These are phyloP conservation scores for Megaceryle alcyon DNA, from an alignment of 2,797 vertebrate species.

Conservation along the genomic window DNA sequence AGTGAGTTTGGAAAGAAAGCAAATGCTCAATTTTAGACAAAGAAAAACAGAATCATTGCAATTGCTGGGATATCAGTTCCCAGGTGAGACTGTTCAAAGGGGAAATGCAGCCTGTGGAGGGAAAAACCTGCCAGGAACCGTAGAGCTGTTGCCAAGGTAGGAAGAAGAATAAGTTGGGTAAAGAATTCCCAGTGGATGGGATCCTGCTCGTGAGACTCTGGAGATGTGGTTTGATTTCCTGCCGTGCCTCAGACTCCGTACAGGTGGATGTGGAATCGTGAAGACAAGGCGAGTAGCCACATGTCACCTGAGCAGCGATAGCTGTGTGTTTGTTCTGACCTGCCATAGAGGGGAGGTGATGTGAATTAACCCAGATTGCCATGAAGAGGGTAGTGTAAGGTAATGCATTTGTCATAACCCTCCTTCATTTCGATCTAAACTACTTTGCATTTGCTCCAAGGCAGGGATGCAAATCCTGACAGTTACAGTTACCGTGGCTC, in stretches of 20 bases:
- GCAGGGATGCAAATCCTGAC: slow-evolving; percentile 5
- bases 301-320: background rate
- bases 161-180: background rate
- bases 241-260: background rate
- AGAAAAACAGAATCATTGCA: background rate
- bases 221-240: slow-evolving; percentile 4
- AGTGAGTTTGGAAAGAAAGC: background rate
- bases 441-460: slow-evolving; percentile 27
- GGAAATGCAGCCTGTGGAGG: background rate
- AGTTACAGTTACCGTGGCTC: background rate
- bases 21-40: background rate
- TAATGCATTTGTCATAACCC: background rate
- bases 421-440: background rate
- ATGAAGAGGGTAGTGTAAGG: background rate
- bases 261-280: background rate
- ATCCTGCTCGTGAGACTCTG: background rate
- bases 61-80: background rate
- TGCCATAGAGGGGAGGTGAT: background rate
- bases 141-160: background rate
- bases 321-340: background rate
- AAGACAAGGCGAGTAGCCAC: background rate
- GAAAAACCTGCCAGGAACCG: background rate
- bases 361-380: background rate
- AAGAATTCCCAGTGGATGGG: background rate
- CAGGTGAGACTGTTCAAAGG: background rate